Evolutionary conservation across 2,888 invertebrate species (phyloP), one percentile per base, ranked within the genome.

Genomic region (Idaea aversata): DNA sequence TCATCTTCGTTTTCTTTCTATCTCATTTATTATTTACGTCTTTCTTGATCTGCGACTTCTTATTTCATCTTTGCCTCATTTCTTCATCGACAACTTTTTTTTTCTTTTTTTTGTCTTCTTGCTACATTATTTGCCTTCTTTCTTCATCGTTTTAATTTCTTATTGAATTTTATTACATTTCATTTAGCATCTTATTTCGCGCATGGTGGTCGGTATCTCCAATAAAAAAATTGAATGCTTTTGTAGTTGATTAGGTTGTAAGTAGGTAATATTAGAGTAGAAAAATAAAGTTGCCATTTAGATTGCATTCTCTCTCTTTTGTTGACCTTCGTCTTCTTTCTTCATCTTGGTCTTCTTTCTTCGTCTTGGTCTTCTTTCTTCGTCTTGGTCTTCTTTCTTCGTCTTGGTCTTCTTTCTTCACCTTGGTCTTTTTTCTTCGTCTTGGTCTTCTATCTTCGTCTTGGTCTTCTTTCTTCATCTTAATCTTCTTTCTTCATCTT

Each of bases 11-110:
- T 35, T 62, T 63, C 36, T 2, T 15, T 61, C 47, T n/a, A 13
- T 38, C 35, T 64, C 57, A 15, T 64, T 36, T 3, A 25, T 63
- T 3, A n/a, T n/a, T 15, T n/a, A 4, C 64, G 64, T 65, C 62
- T 61, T 67, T 65, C 61, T 65, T 63, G 5, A 2, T 16, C 57
- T 61, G 6, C 34, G 35, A 65, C 63, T 65, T 65, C 65, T 64
- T 66, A 60, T 34, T n/a, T 36, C 58, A 5, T 34, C 34, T 58
- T 4, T 6, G 62, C 69, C 67, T 67, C 72, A 59, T 36, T 67
- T 66, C 68, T 70, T 59, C 61, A 59, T 36, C 34, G 63, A 68
- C 60, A 34, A 70, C 65, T 72, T 71, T 62, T 10, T 34, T 38
- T 62, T 62, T 67, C 64, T 60, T 67, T 34, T n/a, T n/a, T n/a